phyloP scores from a whole-genome alignment of 2,888 invertebrate genomes.

The Macrophya annulata region DNA sequence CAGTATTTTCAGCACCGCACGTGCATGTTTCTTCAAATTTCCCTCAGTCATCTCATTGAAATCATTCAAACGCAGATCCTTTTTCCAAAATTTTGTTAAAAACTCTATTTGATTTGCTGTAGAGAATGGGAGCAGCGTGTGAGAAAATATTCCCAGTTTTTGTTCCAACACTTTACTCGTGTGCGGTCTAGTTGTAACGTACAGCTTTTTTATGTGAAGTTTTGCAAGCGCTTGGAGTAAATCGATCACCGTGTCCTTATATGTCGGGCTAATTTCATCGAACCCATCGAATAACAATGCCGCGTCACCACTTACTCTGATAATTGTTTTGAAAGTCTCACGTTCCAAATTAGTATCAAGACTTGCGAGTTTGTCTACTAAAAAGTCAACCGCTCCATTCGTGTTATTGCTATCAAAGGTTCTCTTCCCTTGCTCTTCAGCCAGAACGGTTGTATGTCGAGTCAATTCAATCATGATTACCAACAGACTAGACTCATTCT shows the following conservation, averaged over 20 bases:
- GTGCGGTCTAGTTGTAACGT: neutral
- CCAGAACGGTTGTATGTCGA: neutral
- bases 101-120: neutral
- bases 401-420: neutral
- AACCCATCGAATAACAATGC: neutral
- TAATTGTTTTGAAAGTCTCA: neutral
- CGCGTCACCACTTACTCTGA: neutral
- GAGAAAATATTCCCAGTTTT: neutral
- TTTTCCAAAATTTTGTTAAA: neutral
- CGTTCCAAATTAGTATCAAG: neutral
- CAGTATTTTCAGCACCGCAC: neutral
- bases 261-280: neutral
- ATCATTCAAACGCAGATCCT: neutral
- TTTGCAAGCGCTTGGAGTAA: neutral
- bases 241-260: neutral
- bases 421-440: neutral
- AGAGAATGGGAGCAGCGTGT: neutral
- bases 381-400: neutral
- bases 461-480: constrained; percentile 4
- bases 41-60: neutral
- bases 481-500: neutral
- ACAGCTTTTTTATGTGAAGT: neutral
- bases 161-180: neutral
- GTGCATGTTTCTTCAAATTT: neutral
- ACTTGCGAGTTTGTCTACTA: neutral